Evolutionary conservation across 23 tunicate genomes (phyloP).

Genomic region (Halocynthia roretzi): DNA sequence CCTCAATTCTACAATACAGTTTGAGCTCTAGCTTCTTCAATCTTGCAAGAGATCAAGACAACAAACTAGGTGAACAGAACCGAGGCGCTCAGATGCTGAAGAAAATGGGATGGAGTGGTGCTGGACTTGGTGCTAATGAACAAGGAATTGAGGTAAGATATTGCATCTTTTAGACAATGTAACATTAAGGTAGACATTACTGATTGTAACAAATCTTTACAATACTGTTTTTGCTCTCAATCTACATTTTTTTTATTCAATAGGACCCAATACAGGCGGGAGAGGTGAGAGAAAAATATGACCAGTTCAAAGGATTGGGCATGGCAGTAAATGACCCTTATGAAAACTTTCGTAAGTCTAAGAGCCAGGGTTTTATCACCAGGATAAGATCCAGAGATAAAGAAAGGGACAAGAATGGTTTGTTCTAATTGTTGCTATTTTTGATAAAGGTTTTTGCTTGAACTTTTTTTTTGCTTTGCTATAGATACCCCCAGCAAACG

Average conservation of each 20-base stretch:
- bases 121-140: constrained; percentile 77
- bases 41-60: neutral
- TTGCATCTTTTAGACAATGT: neutral
- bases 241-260: too few species aligned
- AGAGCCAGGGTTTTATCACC: constrained; percentile 79
- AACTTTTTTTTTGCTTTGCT: too few species aligned
- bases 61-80: constrained; percentile 51
- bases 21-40: neutral
- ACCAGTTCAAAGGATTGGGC: constrained; percentile 93
- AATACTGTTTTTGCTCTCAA: too few species aligned
- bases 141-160: constrained; percentile 77
- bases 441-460: too few species aligned
- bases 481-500: too few species aligned
- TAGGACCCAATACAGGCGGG: constrained; percentile 77
- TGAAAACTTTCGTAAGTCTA: constrained; percentile 74
- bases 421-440: too few species aligned
- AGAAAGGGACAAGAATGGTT: neutral
- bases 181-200: neutral
- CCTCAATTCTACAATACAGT: neutral
- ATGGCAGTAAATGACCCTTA: constrained; percentile 85
- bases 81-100: constrained; percentile 89
- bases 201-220: too few species aligned
- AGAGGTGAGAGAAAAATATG: constrained; percentile 80
- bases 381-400: constrained; percentile 55
- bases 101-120: constrained; percentile 97